A percentile compares a stretch with the other conserved stretches of the same genome.
Evolutionary conservation across 2,888 invertebrate genomes (phyloP).

Genomic region (Vesta saturnalis): DNA sequence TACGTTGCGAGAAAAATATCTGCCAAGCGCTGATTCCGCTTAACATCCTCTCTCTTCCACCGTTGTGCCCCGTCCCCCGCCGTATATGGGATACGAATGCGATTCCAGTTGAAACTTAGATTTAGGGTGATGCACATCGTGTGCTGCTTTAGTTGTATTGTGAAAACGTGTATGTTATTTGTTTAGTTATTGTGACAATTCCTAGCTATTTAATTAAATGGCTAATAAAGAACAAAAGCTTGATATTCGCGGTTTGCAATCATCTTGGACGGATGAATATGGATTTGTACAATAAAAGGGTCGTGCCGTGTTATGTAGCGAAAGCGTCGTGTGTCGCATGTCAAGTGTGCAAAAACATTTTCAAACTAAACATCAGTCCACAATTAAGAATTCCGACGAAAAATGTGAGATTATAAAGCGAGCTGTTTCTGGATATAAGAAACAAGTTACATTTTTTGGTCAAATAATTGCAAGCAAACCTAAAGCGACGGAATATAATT

Average conservation of each 20-base stretch:
- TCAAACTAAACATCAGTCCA: conserved; percentile 14
- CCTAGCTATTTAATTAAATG: too few species aligned
- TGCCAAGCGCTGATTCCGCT: too few species aligned
- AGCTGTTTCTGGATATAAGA: background rate
- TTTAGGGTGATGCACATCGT: too few species aligned
- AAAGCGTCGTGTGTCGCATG: conserved; percentile 12
- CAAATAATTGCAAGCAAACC: background rate
- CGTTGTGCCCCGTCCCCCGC: too few species aligned
- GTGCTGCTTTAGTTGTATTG: too few species aligned
- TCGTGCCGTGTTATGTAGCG: conserved; percentile 11
- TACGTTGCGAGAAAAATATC: too few species aligned
- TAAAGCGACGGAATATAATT: background rate
- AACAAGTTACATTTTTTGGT: background rate
- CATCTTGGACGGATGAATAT: conserved; percentile 13
- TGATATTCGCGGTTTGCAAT: conserved; percentile 4
- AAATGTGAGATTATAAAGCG: background rate
- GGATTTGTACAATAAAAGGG: conserved; percentile 11
- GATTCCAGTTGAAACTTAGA: too few species aligned
- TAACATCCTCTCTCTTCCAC: too few species aligned
- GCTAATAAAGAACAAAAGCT: conserved; percentile 10
- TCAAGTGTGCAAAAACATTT: conserved; percentile 14
- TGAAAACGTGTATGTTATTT: too few species aligned
- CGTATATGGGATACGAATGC: too few species aligned
- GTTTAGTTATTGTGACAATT: too few species aligned
- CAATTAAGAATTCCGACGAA: conserved; percentile 5